phyloP scores from a whole-genome alignment of 2,888 invertebrate genomes.

The Papilio elwesi region DNA sequence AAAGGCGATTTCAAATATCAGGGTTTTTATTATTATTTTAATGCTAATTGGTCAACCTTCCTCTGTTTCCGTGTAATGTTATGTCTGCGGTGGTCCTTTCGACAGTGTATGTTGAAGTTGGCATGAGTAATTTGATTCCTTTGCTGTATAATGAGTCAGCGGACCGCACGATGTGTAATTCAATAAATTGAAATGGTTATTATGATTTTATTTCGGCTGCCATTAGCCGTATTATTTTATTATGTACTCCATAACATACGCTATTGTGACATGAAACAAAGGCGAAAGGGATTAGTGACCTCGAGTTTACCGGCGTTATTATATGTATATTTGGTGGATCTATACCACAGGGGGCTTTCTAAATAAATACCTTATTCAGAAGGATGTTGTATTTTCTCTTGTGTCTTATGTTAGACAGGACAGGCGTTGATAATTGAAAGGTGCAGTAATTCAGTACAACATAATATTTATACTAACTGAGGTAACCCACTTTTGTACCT shows the following conservation, averaged over 20 bases:
- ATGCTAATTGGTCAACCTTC: slow-evolving; percentile 45
- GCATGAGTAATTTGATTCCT: slow-evolving; percentile 56
- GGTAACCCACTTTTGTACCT: too few relatives aligned
- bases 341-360: too few relatives aligned
- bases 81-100: slow-evolving; percentile 27
- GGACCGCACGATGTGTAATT: slow-evolving; percentile 49
- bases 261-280: slow-evolving; percentile 2
- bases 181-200: slow-evolving; percentile 44
- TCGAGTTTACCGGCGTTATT: too few relatives aligned
- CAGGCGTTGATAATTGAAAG: too few relatives aligned
- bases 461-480: slow-evolving; percentile 7
- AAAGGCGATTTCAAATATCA: slow-evolving; percentile 59
- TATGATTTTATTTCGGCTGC: neutral
- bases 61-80: slow-evolving; percentile 47
- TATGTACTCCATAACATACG: slow-evolving; percentile 1
- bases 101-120: neutral
- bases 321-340: too few relatives aligned
- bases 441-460: neutral
- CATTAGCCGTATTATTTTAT: slow-evolving; percentile 4
- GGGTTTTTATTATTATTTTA: slow-evolving; percentile 52
- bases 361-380: too few relatives aligned
- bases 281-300: neutral
- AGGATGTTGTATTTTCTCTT: too few relatives aligned
- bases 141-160: slow-evolving; percentile 61
- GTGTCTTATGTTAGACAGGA: too few relatives aligned